Evolutionary conservation across 2,113 vertebrate genomes (phyloP), one percentile per base, ranked within the genome.

Genomic region (Pithys albifrons): DNA sequence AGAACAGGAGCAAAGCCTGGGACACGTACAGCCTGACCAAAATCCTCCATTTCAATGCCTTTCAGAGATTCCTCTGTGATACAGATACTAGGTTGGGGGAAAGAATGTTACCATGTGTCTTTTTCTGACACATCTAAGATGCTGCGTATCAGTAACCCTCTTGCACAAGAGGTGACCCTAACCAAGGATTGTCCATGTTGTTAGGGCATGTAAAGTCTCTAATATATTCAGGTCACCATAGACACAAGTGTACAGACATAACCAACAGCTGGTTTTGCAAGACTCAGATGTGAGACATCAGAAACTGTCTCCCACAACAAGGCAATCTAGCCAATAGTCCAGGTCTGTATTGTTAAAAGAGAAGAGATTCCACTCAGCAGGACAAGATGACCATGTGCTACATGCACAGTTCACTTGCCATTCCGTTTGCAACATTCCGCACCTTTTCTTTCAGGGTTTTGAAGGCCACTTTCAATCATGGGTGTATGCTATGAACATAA

Each of bases 51-150:
- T 81, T 64, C 33, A 76, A 4, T 33, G 28, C 9, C 17, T 81
- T 59, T 58, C 69, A 84, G 39, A 87, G 37, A 58, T 54, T 76
- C 5, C 10, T 28, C 17, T 73, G 16, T 73, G 49, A 61, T 45
- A 28, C 12, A 71, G 14, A 28, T 59, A 15, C 15, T 45, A 6
- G 22, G 49, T 1, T 1, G 8, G 29, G 1, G 3, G 76, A n/a
- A 66, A 55, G 2, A 70, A 24, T 31, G 20, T 5, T 57, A 19
- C 6, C 37, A 6, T 7, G 1, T n/a, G 14, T n/a, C 24, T 1
- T 54, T 14, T 61, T 65, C 45, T 81, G 48, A 15, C 45, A 27
- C 19, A 11, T 75, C 12, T 48, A n/a, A 33, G 20, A 62, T 6
- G 24, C 35, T 1, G 2, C 9, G 27, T 48, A 59, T 37, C 49